Evolutionary conservation across 2,113 vertebrate genomes (phyloP).

Genomic region (Mugil cephalus): DNA sequence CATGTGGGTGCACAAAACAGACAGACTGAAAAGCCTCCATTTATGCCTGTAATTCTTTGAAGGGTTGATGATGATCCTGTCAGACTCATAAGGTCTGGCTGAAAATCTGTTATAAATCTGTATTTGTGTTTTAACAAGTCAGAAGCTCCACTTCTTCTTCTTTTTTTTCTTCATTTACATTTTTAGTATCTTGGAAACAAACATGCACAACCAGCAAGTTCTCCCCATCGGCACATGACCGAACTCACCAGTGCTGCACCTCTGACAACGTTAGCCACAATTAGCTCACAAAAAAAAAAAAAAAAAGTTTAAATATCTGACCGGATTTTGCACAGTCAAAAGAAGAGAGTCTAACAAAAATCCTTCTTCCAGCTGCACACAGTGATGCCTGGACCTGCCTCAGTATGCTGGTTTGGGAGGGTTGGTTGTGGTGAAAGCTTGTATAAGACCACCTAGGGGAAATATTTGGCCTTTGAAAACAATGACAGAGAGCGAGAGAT

Average conservation of each 20-base stretch:
- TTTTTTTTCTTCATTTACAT: background rate
- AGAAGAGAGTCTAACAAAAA: background rate
- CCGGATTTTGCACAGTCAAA: constrained; percentile 20
- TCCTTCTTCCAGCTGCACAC: constrained; percentile 11
- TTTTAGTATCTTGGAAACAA: background rate
- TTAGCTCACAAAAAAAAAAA: constrained; percentile 34
- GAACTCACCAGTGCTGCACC: background rate
- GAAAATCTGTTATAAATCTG: constrained; percentile 13
- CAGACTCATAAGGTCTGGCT: no score
- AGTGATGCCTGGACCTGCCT: constrained; percentile 56
- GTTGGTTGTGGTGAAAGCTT: constrained; percentile 39
- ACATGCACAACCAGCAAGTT: background rate
- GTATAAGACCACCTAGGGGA: constrained; percentile 49
- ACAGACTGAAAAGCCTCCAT: background rate
- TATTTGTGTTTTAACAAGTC: constrained; percentile 3
- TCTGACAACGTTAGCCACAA: constrained; percentile 2
- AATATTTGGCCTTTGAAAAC: constrained; percentile 52
- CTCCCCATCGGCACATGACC: background rate
- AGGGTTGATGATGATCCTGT: constrained; percentile 3
- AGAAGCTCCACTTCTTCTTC: no score
- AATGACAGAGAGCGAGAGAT: constrained; percentile 48
- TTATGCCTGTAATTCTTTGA: constrained; percentile 17
- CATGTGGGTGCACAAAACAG: background rate
- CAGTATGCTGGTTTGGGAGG: constrained; percentile 17
- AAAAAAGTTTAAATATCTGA: constrained; percentile 22